Base-by-base conservation (phyloP, 2,797 vertebrate species). In the Corythornis leucogaster region DNA sequence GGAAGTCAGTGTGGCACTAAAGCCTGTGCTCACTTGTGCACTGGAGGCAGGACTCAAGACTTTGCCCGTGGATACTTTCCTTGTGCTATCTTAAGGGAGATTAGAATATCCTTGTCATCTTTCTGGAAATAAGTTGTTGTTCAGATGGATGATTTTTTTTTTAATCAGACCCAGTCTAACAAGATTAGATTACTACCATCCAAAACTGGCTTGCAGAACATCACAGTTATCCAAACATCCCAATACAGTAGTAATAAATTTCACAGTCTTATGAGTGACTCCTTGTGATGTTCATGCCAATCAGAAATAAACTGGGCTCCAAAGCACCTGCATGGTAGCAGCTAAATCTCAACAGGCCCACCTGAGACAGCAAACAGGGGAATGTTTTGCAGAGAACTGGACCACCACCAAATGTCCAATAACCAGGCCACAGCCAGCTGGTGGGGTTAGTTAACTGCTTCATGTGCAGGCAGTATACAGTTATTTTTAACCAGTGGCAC, bases 371-470 rank as follows among this genome's bases (percentile, higher is more conserved):
- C 8, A 10, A 81, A 46, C 0, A 2, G 40, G 30, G 13, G 12
- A 83, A 50, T 28, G 31, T 75, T 76, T 80, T 24, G 6, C 66
- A 78, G 68, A 61, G 42, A 67, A 25, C 20, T 58, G 30, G 55
- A 63, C 58, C 17, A 53, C 1, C 31, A 76, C 17, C 40, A 76
- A 55, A 87, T 66, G 76, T 18, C 24, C 46, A 57, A 45, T 40
- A 51, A 50, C 77, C 45, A 55, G 66, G 70, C 58, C 85, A 28
- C 20, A 89, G 79, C 76, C 78, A 88, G 76, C 71, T 70, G 50
- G 43, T 80, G 13, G 42, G 71, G 89, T 58, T 59, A 77, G 51
- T 58, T 59, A 77, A 46, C 35, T 76, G 11, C 31, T 69, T 55
- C 48, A 17, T 22, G 12, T 35, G 51, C 71, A 85, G 68, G 40